Evolutionary conservation across 2,888 invertebrate genomes (phyloP).

Genomic region (Antheraea assamensis): DNA sequence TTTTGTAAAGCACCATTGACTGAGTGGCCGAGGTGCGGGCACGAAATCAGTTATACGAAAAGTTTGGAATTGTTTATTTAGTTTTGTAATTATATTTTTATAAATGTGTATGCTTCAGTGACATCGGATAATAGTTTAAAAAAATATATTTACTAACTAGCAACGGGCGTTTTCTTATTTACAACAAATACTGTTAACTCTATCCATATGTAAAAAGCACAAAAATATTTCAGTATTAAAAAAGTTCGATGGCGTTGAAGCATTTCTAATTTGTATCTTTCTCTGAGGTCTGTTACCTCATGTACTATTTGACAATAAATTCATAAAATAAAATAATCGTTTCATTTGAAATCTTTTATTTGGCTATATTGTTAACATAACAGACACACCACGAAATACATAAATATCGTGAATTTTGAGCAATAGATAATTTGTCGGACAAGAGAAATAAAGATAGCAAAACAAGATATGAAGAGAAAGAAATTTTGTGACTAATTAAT

Average conservation of each 20-base stretch:
- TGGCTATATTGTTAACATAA: conserved; percentile 4
- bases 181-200: background rate
- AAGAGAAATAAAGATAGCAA: background rate
- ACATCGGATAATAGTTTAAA: conserved; percentile 40
- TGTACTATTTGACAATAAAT: conserved; percentile 73
- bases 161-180: background rate
- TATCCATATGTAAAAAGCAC: background rate
- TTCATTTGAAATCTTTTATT: conserved; percentile 24
- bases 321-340: conserved; percentile 50
- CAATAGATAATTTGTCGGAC: background rate
- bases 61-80: conserved; percentile 71
- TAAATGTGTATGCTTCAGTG: conserved; percentile 63
- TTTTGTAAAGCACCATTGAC: conserved; percentile 50
- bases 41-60: conserved; percentile 33
- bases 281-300: conserved; percentile 54
- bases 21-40: conserved; percentile 55
- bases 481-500: background rate
- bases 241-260: conserved; percentile 60
- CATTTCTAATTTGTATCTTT: conserved; percentile 59
- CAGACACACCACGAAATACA: background rate
- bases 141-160: background rate
- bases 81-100: conserved; percentile 68
- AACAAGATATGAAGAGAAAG: background rate
- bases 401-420: background rate
- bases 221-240: conserved; percentile 57